Conservation (phyloP, 1,140 invertebrate species). For the Nephila pilipes region DNA sequence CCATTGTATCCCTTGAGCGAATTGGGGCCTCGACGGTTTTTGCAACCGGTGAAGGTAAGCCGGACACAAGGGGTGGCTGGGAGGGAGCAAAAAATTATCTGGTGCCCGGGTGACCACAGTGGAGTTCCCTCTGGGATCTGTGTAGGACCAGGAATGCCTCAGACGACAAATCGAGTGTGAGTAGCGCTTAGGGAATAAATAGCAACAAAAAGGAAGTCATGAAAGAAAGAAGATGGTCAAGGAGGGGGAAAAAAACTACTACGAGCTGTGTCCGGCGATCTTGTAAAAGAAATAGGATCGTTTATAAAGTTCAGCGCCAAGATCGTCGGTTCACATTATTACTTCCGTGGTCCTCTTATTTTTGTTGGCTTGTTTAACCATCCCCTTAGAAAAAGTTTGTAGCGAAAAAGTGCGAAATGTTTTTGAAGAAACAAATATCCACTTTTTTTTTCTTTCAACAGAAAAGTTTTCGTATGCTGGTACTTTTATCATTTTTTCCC, state of each 20-base stretch:
- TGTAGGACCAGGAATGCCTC: conserved; percentile 41
- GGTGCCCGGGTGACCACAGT: conserved; percentile 61
- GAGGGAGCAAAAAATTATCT: conserved; percentile 25
- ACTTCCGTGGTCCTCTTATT: conserved; percentile 28
- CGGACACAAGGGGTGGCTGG: conserved; percentile 9
- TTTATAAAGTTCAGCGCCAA: conserved; percentile 60
- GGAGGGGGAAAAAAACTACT: not conserved
- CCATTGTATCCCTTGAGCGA: conserved; percentile 61
- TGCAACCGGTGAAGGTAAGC: conserved; percentile 22
- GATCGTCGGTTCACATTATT: conserved; percentile 52
- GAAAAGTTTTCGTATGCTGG: not conserved
- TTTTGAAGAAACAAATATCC: conserved; percentile 55
- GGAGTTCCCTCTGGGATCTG: conserved; percentile 42
- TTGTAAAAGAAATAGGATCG: conserved; percentile 71
- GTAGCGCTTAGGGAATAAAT: conserved; percentile 68
- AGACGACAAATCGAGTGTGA: conserved; percentile 70
- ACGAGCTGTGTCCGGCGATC: conserved; percentile 53
- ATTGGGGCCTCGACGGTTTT: conserved; percentile 5
- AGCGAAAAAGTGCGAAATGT: conserved; percentile 58
- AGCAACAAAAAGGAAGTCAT: conserved; percentile 51
- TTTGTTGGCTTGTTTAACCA: conserved; percentile 63
- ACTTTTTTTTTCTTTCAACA: conserved; percentile 3
- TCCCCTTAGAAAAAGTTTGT: conserved; percentile 40
- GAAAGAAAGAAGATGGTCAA: conserved; percentile 54
- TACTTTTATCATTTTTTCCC: conserved; percentile 9